Conservation (phyloP, 35 echinoderm and acorn worm genomes). For the Eucidaris tribuloides region DNA sequence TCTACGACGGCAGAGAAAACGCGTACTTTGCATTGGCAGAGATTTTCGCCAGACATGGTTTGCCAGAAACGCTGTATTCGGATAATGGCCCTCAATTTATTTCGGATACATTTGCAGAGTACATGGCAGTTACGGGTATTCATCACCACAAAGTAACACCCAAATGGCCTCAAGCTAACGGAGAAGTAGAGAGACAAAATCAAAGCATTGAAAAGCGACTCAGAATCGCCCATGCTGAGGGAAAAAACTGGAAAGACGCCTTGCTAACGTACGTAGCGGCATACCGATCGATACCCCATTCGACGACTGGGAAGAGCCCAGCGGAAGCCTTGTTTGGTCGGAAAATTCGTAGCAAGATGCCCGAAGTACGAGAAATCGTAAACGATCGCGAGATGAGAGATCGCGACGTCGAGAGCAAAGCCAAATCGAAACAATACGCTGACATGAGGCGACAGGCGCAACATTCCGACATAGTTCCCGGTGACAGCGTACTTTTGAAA, state of each 20-base stretch:
- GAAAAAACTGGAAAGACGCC: slow-evolving; percentile 14
- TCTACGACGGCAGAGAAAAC: slow-evolving; percentile 14
- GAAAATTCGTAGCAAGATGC: slow-evolving; percentile 17
- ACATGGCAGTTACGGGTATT: neutral
- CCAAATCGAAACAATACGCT: neutral
- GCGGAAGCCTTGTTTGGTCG: slow-evolving; percentile 10
- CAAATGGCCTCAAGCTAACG: slow-evolving; percentile 25
- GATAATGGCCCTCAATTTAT: slow-evolving; percentile 23
- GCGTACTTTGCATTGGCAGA: slow-evolving; percentile 17
- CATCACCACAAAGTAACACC: neutral
- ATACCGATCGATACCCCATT: neutral
- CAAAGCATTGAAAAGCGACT: neutral
- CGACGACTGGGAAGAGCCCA: slow-evolving; percentile 9
- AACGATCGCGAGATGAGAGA: neutral
- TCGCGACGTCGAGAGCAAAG: neutral
- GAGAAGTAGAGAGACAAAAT: slow-evolving; percentile 20
- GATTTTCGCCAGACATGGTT: slow-evolving; percentile 14
- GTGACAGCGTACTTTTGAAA: neutral
- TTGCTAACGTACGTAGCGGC: neutral
- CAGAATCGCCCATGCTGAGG: neutral
- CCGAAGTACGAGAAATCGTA: neutral
- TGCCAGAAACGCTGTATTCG: neutral
- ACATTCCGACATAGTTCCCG: neutral
- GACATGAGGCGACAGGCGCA: neutral
- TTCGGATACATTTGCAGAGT: neutral